Conservation (phyloP, 2,113 vertebrate genomes). For the Fulmarus glacialis region DNA sequence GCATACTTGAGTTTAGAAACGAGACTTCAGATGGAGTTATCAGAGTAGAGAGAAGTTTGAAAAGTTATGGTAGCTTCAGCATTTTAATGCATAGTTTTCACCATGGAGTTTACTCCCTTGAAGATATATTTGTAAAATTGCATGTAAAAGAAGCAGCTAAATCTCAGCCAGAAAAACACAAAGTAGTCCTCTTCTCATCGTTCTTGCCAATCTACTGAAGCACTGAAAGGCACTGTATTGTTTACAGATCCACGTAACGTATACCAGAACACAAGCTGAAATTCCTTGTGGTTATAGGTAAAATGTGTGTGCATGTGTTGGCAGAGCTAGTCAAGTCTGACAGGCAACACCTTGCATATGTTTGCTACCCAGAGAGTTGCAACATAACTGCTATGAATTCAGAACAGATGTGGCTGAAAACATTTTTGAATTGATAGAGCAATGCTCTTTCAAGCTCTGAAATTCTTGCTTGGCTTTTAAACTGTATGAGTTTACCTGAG, state of each 20-base stretch:
- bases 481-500: background rate
- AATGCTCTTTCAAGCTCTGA: background rate
- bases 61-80: background rate
- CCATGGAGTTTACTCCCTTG: background rate
- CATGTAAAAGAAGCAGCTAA: background rate
- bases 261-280: background rate
- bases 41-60: background rate
- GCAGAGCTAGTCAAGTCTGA: slow-evolving; percentile 3
- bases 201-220: background rate
- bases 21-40: background rate
- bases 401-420: slow-evolving; percentile 12
- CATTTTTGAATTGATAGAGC: background rate
- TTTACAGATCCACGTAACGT: background rate
- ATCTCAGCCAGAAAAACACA: background rate
- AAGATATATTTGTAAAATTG: background rate
- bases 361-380: background rate
- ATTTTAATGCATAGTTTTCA: background rate
- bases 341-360: background rate
- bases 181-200: background rate
- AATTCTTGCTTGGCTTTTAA: background rate
- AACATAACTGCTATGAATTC: background rate
- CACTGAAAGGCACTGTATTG: background rate
- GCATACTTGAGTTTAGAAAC: background rate
- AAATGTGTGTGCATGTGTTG: background rate
- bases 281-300: slow-evolving; percentile 21